Percentiles rank a stretch among this genome's conserved stretches.
phyloP scores from a whole-genome alignment of 2,888 invertebrate species.

The Torymus auratus region DNA sequence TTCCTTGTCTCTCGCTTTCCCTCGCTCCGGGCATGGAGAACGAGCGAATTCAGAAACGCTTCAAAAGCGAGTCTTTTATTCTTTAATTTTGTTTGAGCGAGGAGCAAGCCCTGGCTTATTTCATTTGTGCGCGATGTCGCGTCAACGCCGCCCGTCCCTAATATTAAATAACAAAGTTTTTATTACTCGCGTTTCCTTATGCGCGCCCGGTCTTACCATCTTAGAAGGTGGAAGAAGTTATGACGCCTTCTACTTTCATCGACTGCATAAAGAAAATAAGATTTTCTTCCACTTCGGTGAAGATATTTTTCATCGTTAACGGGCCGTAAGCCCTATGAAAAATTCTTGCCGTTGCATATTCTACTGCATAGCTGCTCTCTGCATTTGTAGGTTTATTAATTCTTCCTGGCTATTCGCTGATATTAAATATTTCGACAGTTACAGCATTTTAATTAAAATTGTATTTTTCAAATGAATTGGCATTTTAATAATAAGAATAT shows the following conservation, averaged over 20 bases:
- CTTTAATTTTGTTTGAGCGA: conserved; percentile 30
- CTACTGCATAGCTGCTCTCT: not conserved
- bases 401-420: not conserved
- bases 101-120: conserved; percentile 4
- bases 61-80: conserved; percentile 21
- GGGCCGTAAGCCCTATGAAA: conserved; percentile 11
- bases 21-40: not conserved
- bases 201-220: not conserved
- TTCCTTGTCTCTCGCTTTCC: not conserved
- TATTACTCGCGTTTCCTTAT: conserved; percentile 24
- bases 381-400: conserved; percentile 2
- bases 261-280: conserved; percentile 14
- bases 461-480: too few species aligned
- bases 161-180: conserved; percentile 44
- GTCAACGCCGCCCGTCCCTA: not conserved
- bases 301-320: conserved; percentile 50
- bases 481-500: too few species aligned
- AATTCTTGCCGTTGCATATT: conserved; percentile 17
- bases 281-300: conserved; percentile 5
- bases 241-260: conserved; percentile 11
- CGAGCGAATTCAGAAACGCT: conserved; percentile 23
- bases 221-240: not conserved
- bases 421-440: conserved; percentile 23
- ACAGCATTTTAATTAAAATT: not conserved
- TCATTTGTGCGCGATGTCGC: conserved; percentile 33